A percentile compares a stretch with the other conserved stretches of the same genome.
Evolutionary conservation across 2,797 vertebrate genomes (phyloP).

Genomic region (Paratrypauchen microcephalus): DNA sequence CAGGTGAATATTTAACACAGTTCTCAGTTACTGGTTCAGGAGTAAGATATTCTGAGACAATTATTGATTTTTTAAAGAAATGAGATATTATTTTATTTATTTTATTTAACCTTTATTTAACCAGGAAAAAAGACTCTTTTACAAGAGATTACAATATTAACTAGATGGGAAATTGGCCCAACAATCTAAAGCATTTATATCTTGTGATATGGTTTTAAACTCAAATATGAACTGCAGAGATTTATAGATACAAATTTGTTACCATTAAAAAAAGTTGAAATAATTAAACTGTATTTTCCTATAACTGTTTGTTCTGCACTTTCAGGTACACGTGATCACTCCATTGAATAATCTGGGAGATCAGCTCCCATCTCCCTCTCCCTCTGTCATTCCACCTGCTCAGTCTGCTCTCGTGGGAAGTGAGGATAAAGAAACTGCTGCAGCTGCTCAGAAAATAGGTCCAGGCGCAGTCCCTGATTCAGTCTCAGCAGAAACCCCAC

Average conservation of each 20-base stretch:
- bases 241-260: too few relatives aligned
- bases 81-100: too few relatives aligned
- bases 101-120: too few relatives aligned
- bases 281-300: not conserved
- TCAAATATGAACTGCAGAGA: not conserved
- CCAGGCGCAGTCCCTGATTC: slow-evolving; percentile 25
- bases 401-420: slow-evolving; percentile 56
- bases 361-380: slow-evolving; percentile 43
- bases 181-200: not conserved
- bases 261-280: not conserved
- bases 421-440: slow-evolving; percentile 47
- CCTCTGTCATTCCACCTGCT: slow-evolving; percentile 42
- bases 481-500: slow-evolving; percentile 44
- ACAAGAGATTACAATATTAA: too few relatives aligned
- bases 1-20: slow-evolving; percentile 76
- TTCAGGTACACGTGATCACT: slow-evolving; percentile 42
- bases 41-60: slow-evolving; percentile 36
- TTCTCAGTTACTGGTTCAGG: slow-evolving; percentile 55
- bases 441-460: slow-evolving; percentile 34
- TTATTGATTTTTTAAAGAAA: not conserved
- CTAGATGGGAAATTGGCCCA: not conserved
- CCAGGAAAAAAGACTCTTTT: too few relatives aligned
- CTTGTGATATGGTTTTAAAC: not conserved
- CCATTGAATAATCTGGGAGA: slow-evolving; percentile 52
- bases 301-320: slow-evolving; percentile 1